These are phyloP conservation scores for Luehdorfia chinensis DNA, from an alignment of 1,140 invertebrate genomes.

Conservation along the genomic window DNA sequence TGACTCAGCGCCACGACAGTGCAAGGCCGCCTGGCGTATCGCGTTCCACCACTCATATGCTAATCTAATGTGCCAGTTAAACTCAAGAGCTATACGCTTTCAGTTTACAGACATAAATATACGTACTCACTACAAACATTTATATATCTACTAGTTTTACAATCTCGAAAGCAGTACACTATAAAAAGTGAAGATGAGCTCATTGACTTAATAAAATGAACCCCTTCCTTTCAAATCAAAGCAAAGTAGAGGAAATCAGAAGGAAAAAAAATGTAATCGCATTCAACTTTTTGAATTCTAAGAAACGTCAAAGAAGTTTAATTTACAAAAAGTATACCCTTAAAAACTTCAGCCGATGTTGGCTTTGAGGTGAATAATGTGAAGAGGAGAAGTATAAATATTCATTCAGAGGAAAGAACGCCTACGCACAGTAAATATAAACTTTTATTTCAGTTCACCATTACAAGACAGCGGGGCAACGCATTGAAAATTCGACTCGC, in stretches of 20 bases:
- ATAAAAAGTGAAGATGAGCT: no score
- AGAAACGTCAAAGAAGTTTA: conserved; percentile 50
- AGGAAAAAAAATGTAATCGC: no score
- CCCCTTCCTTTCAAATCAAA: no score
- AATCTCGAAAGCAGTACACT: no score
- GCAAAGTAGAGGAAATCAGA: no score
- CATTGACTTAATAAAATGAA: no score
- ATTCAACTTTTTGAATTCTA: conserved; percentile 38
- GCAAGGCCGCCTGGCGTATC: conserved; percentile 27
- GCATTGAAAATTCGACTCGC: conserved; percentile 69
- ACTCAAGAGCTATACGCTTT: conserved; percentile 16
- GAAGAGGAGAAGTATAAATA: conserved; percentile 63
- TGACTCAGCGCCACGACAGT: conserved; percentile 35
- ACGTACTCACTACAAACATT: no score
- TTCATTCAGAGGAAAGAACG: conserved; percentile 58
- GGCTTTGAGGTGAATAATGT: conserved; percentile 61
- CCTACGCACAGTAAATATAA: conserved; percentile 72
- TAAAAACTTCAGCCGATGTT: conserved; percentile 47
- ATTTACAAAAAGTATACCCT: conserved; percentile 51
- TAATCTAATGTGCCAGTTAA: conserved; percentile 25
- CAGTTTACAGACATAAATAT: no score
- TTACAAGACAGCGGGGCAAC: conserved; percentile 40
- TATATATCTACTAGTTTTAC: no score
- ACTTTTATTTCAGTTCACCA: conserved; percentile 70
- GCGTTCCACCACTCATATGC: conserved; percentile 23